Base-by-base conservation (phyloP, 2,888 invertebrate species). In the Julus scandinavius region DNA sequence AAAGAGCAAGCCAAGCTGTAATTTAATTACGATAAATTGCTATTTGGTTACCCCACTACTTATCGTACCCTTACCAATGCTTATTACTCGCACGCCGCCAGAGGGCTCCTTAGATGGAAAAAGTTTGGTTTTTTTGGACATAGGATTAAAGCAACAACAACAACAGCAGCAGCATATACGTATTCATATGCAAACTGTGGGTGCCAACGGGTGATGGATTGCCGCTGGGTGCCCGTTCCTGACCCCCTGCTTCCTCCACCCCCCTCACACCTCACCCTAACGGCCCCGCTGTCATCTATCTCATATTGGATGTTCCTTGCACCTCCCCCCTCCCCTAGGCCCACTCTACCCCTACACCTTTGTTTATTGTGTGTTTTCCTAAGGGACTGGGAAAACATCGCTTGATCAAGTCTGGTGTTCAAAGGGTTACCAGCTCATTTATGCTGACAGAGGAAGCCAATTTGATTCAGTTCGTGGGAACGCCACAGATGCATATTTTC, bases 131-230 rank as follows among this genome's bases (percentile, higher is more conserved):
- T 45, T 72, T 72, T 72, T 72, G 29, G 72, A 29, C 72, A n/a
- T 29, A 29, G 72, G 29, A n/a, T 29, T 29, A 72, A 63, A n/a
- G n/a, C 63, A 72, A 72, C 72, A 72, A 72, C 72, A 72, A 72
- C 54, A 45, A 45, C 45, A 45, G 7, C 58, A 63, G 58, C 58
- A 72, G 72, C 29, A 29, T 1, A 29, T 29, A 7, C 72, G 29
- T 72, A 72, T 72, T 72, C 72, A 72, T 29, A 72, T 72, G 72
- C 72, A 72, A 72, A 72, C 29, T 72, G 72, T 72, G 72, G 72
- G 72, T 72, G 72, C 72, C 72, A 72, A 72, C 72, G 72, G 72
- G 72, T 72, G 72, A 72, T 72, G 72, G 72, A 72, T 72, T 72
- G 72, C 72, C 72, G 72, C 72, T 72, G 72, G 72, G 72, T 72